These are phyloP conservation scores for Dolichallabes microphthalmus DNA, from an alignment of 2,113 vertebrate genomes.

Conservation along the genomic window DNA sequence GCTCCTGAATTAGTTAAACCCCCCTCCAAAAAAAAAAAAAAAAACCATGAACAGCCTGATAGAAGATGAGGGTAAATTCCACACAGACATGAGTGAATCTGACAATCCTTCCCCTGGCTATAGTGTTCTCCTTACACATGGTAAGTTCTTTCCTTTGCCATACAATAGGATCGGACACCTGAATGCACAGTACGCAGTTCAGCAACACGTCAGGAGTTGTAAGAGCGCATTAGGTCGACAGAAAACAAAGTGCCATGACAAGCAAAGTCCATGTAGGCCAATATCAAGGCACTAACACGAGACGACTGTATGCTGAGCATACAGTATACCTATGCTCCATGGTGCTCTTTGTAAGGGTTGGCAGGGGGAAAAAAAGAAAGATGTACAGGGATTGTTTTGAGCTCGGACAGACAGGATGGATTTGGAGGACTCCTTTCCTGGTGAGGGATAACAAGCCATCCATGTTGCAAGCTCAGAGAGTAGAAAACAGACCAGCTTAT, in stretches of 20 bases:
- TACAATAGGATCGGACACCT: not conserved
- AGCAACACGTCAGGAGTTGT: constrained; percentile 2
- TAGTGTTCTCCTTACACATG: not conserved
- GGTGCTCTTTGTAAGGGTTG: constrained; percentile 21
- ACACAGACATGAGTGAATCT: not conserved
- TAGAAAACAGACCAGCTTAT: not conserved
- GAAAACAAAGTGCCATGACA: constrained; percentile 26
- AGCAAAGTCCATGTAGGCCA: not conserved
- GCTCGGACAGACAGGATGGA: not conserved
- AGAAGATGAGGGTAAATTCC: not conserved
- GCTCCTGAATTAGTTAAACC: not conserved
- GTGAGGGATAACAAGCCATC: constrained; percentile 22
- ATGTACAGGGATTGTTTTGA: constrained; percentile 12
- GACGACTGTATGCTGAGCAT: constrained; percentile 8
- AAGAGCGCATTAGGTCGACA: not conserved
- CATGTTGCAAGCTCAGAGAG: not conserved
- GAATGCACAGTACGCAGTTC: constrained; percentile 2
- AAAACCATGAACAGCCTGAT: not conserved
- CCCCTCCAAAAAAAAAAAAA: too few relatives aligned
- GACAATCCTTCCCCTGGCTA: not conserved
- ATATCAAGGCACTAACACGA: not conserved
- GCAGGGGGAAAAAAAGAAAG: not conserved
- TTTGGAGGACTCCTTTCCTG: not conserved
- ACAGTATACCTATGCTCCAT: not conserved
- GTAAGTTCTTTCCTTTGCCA: not conserved